phyloP scores from a whole-genome alignment of 2,888 invertebrate species.

The Xiphydria camelus region DNA sequence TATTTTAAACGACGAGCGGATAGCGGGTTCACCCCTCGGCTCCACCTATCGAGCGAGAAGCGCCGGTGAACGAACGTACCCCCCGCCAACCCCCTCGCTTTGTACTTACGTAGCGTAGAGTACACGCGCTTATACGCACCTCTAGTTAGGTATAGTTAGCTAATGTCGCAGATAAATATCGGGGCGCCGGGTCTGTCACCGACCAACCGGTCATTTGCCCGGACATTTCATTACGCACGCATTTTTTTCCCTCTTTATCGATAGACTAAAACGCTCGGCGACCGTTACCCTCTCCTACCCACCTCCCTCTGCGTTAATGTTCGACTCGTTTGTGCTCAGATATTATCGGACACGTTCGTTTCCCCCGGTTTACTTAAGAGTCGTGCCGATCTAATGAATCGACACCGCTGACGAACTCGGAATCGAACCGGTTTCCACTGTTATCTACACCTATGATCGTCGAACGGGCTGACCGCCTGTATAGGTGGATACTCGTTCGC shows the following conservation, averaged over 20 bases:
- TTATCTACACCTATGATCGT: no score
- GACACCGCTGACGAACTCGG: no score
- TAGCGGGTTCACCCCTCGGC: slow-evolving; percentile 19
- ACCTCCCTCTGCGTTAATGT: neutral
- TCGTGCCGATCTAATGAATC: no score
- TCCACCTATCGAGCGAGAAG: slow-evolving; percentile 8
- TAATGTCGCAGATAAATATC: slow-evolving; percentile 33
- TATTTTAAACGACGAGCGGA: slow-evolving; percentile 31
- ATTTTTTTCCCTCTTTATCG: slow-evolving; percentile 12
- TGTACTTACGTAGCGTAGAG: no score
- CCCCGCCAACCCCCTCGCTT: no score
- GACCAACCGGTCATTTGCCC: slow-evolving; percentile 27
- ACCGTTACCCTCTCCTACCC: slow-evolving; percentile 8
- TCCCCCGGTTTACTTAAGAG: no score
- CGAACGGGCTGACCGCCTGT: no score
- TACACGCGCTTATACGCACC: slow-evolving; percentile 6
- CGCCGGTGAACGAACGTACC: neutral
- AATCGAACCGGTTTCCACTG: no score
- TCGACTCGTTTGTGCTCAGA: neutral
- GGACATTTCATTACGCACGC: slow-evolving; percentile 26
- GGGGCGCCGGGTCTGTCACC: slow-evolving; percentile 9
- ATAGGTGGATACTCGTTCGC: no score
- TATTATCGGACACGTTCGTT: no score
- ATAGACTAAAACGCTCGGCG: neutral
- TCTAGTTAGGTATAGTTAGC: slow-evolving; percentile 24